Evolutionary conservation across 2,888 invertebrate genomes (phyloP), one percentile per base, ranked within the genome.

Genomic region (Agonopterix subpropinquella): DNA sequence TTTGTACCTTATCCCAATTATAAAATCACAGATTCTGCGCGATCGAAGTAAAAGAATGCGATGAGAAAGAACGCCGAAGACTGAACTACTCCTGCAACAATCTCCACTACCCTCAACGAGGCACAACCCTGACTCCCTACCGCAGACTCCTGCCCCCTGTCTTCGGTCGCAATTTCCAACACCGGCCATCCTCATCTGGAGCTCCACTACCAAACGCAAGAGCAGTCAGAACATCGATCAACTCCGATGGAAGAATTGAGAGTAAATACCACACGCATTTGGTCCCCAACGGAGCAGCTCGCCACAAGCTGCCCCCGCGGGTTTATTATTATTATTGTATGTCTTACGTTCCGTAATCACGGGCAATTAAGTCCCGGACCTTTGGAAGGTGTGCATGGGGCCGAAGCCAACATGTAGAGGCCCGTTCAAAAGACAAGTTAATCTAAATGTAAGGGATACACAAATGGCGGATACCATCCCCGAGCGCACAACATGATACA

Each of bases 51-150:
- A 51, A 53, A 18, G 51, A 53, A 42, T 59, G 59, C 50, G 43
- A 55, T 37, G 45, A 48, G 1, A 13, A 50, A 4, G 57, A 59
- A 41, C 49, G 47, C 11, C 57, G 65, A 0, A 55, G 59, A 0
- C 44, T 59, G 4, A 55, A 60, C 51, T 51, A 55, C 11, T 55
- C 54, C 11, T 62, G 62, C 52, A 63, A 61, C 50, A 61, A 62
- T 49, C 47, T 54, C 8, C 44, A 49, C 35, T 11, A 45, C 44
- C 61, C 61, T 2, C 41, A 52, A 11, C 46, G 54, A 10, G 64
- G 65, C 15, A 49, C 57, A 11, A 48, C 49, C 11, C 47, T 53
- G 36, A 58, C 57, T 3, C 59, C 59, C 15, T 57, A 57, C 52
- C 44, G 44, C 0, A 49, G 57, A 1, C 47, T 56, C 43, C 44